Conservation (phyloP, 2,888 invertebrate species). For the Amblyteles armatorius region DNA sequence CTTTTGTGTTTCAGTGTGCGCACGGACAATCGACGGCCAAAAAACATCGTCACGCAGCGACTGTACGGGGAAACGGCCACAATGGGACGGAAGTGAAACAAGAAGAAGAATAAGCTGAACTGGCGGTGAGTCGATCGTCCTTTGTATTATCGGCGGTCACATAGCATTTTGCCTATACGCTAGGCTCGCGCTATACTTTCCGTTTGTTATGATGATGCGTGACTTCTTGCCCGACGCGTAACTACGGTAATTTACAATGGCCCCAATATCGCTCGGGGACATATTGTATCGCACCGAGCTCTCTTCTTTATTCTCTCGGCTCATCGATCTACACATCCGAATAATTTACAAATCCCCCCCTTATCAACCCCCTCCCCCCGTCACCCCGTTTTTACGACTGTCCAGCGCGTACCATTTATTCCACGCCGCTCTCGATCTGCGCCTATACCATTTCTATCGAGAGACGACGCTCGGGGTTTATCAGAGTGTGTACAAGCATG, state of each 20-base stretch:
- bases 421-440: neutral
- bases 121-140: slow-evolving; percentile 17
- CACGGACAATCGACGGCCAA: neutral
- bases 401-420: slow-evolving; percentile 3
- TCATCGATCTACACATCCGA: slow-evolving; percentile 28
- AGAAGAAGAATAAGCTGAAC: neutral
- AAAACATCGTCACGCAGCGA: neutral
- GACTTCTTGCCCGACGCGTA: slow-evolving; percentile 50
- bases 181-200: slow-evolving; percentile 35
- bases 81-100: neutral
- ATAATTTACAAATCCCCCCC: slow-evolving; percentile 18
- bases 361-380: no score
- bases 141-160: slow-evolving; percentile 26
- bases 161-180: slow-evolving; percentile 3
- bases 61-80: neutral
- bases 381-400: neutral
- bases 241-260: slow-evolving; percentile 57
- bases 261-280: slow-evolving; percentile 38
- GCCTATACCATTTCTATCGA: slow-evolving; percentile 4
- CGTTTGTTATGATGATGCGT: slow-evolving; percentile 55
- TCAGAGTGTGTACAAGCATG: slow-evolving; percentile 9
- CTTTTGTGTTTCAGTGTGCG: neutral
- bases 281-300: slow-evolving; percentile 21
- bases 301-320: slow-evolving; percentile 23
- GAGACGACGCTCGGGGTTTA: neutral